Evolutionary conservation across 2,888 invertebrate genomes (phyloP), one percentile per base, ranked within the genome.

Genomic region (Microctonus hyperodae): DNA sequence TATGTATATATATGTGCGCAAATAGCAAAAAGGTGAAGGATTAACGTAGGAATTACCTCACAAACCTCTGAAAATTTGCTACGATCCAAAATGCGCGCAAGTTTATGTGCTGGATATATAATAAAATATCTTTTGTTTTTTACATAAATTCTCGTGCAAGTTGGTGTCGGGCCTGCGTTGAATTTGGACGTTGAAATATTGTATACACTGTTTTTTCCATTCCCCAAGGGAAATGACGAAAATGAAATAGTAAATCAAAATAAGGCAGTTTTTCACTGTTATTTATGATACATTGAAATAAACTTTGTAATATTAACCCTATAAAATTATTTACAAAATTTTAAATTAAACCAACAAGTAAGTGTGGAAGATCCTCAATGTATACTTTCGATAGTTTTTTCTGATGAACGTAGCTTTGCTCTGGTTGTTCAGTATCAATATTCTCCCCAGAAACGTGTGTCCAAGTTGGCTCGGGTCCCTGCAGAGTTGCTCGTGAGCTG

Each of bases 401-500:
- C 11, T 48, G 28, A 50, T 16, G 55, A 20, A 50, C 5, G 22
- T 11, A 35, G 16, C 28, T 28, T 23, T 9, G 16, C 11, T 25
- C 13, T 48, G 53, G 31, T 60, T 50, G 51, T 63, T 66, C 58
- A 55, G 66, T 69, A 33, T 63, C 61, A 65, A 62, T 65, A 65
- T 65, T 59, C 65, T 53, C 37, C 25, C 59, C 20, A 35, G 59
- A 37, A 65, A 51, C 48, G 51, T 37, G 37, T 59, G 53, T 53
- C 59, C 51, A 51, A 51, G 40, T 59, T 65, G 50, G 31, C 33
- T 40, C 16, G 5, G 53, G 40, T 65, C 48, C 40, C 53, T 16
- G 9, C 22, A 4, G 25, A 65, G 4, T 44, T 6, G 59, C 37
- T 65, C 65, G 67, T 72, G 68, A 67, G 67, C 50, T 57, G 68